Base-by-base conservation (phyloP, 1,140 invertebrate species). In the Drosophila cardini region DNA sequence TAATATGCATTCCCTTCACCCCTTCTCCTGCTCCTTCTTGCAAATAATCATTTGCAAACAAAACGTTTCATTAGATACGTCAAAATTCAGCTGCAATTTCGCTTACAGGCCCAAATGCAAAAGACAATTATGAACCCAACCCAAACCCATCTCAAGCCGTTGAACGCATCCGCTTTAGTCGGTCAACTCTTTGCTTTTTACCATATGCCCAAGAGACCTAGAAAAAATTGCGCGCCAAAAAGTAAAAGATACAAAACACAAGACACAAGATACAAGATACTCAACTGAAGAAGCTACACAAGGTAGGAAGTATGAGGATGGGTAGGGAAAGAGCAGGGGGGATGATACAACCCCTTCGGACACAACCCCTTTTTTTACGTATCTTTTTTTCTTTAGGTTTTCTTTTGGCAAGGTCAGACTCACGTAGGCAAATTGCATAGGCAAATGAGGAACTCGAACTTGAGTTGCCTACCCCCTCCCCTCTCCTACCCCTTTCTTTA, bases 141-240 rank as follows among this genome's bases (percentile, higher is more conserved):
- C 16, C 52, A 53, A 65, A 67, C 62, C 70, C 62, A 67, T 13
- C 45, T 50, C 40, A 69, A 26, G 21, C 4, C 21, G 21, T 26
- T 4, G 4, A 26, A 26, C 21, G 21, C 21, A 26, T 0, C 3
- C 21, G 21, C 4, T 26, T 26, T 67, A 69, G 76, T 72, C 82
- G 83, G 83, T 89, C 84, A 87, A 80, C 67, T 79, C 70, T 30
- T 86, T 85, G 80, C 61, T 77, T 62, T 36, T 86, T 87, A 87
- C 50, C 82, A 86, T 87, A 86, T 86, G 82, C 81, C 80, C 72
- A 43, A 43, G 38, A 36, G 38, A 40, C 11, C 63, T 38, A 46
- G 46, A 68, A 50, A 7, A 64, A 76, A 82, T 83, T 87, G 84
- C 83, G 83, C 83, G 83, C 83, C 83, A 87, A 87, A 86, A 82